Percentiles rank a stretch among this genome's conserved stretches.
These are phyloP conservation scores for Plumapathes pennacea DNA, from an alignment of 92 coral and sea anemone species.

Conservation along the genomic window DNA sequence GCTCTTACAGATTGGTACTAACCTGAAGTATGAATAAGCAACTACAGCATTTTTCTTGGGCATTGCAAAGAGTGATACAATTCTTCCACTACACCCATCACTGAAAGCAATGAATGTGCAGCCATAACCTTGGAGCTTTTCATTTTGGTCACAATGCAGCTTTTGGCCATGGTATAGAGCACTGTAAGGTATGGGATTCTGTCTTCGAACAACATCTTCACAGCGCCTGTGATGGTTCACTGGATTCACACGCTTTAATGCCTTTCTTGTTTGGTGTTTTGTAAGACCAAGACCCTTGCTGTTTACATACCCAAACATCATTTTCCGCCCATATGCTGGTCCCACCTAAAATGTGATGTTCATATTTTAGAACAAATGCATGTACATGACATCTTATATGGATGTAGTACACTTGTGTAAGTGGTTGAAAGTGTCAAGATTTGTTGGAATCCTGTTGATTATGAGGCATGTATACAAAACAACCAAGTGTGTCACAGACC, in stretches of 20 bases:
- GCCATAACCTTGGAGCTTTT: conserved; percentile 57
- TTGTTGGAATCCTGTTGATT: no score
- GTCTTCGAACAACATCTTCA: conserved; percentile 33
- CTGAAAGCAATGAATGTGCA: conserved; percentile 60
- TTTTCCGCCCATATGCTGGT: conserved; percentile 68
- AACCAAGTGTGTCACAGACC: no score
- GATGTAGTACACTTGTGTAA: no score
- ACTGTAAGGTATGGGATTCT: conserved; percentile 51
- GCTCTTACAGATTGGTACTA: no score
- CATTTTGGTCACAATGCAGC: conserved; percentile 69
- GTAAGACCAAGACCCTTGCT: conserved; percentile 58
- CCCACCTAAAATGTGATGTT: conserved; percentile 45
- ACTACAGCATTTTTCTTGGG: conserved; percentile 58
- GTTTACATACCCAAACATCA: conserved; percentile 64
- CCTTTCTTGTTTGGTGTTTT: conserved; percentile 38
- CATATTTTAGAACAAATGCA: no score
- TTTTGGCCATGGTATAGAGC: conserved; percentile 66
- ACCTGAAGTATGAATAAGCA: conserved; percentile 59
- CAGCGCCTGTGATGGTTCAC: conserved; percentile 50
- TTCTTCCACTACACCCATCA: conserved; percentile 62
- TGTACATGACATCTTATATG: no score
- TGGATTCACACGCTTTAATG: conserved; percentile 64
- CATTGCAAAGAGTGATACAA: conserved; percentile 43
- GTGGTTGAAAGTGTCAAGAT: no score
- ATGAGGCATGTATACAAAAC: no score